Evolutionary conservation across 2,888 invertebrate species (phyloP), one percentile per base, ranked within the genome.

Genomic region (Cheilosia scutellata): DNA sequence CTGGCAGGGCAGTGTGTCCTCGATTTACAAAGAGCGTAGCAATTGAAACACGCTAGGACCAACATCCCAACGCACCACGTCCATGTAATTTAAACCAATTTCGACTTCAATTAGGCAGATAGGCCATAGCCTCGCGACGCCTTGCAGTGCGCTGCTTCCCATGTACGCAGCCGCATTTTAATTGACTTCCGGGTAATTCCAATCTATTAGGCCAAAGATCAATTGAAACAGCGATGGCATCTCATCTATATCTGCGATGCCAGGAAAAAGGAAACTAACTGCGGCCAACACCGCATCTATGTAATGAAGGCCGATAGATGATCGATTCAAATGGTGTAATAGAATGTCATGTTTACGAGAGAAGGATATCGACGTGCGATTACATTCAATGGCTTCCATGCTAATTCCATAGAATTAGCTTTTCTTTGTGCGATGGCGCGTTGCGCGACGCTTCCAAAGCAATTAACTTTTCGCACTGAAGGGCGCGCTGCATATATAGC

Each of bases 131-230:
- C 27, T 27, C 55, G 70, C 33, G 44, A 55, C 49, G 75, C 49
- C 65, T 53, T 44, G 58, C 65, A 44, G 66, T 20, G 51, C 1
- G 51, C 37, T 20, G 31, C 74, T 31, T 71, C 47, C 60, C 58
- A 72, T 77, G 58, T 25, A 68, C 65, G 70, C 60, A 55, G 27
- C 20, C 47, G 20, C 47, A 57, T 44, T 60, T 51, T 74, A 74
- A 79, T 79, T 83, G 83, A 83, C 70, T 83, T 83, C 83, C 83
- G 79, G 83, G 78, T 79, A 79, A 83, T 79, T 74, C 79, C 83
- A 44, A 74, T 79, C 79, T 68, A 83, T 83, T 83, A 79, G 74
- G 68, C 57, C 74, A 62, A 63, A 74, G 55, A 83, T 83, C 83
- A 74, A 72, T 83, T 51, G 62, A 70, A 49, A 66, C 62, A 40